Percentiles rank a stretch among this genome's conserved stretches.
phyloP scores from a whole-genome alignment of 2,797 vertebrate genomes.

The Trichosurus vulpecula region DNA sequence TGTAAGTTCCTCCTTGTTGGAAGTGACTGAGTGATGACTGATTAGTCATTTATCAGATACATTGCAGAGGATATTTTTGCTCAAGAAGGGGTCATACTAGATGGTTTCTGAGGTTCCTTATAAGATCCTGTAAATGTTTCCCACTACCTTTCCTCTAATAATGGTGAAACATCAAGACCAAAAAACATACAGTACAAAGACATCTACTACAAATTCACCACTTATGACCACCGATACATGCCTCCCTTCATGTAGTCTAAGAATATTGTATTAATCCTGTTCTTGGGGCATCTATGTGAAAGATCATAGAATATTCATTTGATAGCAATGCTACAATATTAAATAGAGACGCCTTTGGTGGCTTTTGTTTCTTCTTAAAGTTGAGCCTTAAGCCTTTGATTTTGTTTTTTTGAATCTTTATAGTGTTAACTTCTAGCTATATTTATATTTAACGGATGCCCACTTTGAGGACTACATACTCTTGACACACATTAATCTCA shows the following conservation, averaged over 20 bases:
- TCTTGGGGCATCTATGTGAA: slow-evolving; percentile 75
- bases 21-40: background rate
- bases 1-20: background rate
- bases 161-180: background rate
- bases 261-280: slow-evolving; percentile 65
- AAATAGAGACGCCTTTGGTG: slow-evolving; percentile 76
- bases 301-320: slow-evolving; percentile 71
- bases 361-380: slow-evolving; percentile 68
- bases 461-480: slow-evolving; percentile 81
- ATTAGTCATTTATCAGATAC: background rate
- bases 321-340: slow-evolving; percentile 66
- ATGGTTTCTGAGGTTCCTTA: background rate
- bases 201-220: background rate
- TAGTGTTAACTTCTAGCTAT: slow-evolving; percentile 80
- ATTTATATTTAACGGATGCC: slow-evolving; percentile 77
- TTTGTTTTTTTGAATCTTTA: slow-evolving; percentile 62
- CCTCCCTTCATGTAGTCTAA: slow-evolving; percentile 32
- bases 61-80: background rate
- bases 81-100: background rate
- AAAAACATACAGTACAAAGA: background rate
- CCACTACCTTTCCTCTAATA: background rate
- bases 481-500: slow-evolving; percentile 86
- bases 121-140: background rate
- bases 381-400: background rate
- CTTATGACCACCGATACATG: background rate